phyloP scores from a whole-genome alignment of 2,888 invertebrate genomes.

The Drosophila stalkeri region DNA sequence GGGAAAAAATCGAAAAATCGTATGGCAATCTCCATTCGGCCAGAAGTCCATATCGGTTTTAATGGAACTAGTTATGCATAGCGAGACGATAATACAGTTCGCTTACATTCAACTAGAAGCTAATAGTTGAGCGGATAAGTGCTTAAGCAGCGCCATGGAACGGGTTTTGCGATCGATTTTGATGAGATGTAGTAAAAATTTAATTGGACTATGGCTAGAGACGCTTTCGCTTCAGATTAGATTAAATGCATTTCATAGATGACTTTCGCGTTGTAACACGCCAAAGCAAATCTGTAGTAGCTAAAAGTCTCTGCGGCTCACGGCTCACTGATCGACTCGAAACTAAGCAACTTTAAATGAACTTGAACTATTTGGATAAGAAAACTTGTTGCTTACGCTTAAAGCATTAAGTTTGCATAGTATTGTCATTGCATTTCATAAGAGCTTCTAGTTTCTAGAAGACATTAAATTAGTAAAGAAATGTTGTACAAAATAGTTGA shows the following conservation, averaged over 20 bases:
- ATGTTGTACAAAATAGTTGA: not conserved
- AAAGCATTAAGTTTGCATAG: too few relatives aligned
- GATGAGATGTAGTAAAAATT: slow-evolving; percentile 35
- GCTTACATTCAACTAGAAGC: slow-evolving; percentile 36
- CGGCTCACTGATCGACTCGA: not conserved
- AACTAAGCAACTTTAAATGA: not conserved
- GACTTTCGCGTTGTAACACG: not conserved
- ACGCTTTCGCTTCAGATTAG: slow-evolving; percentile 35
- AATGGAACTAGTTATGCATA: slow-evolving; percentile 50
- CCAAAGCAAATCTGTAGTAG: not conserved
- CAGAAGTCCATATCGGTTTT: slow-evolving; percentile 30
- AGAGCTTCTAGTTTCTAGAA: not conserved
- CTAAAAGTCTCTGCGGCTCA: not conserved
- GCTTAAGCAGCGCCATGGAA: slow-evolving; percentile 18
- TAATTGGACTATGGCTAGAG: slow-evolving; percentile 50
- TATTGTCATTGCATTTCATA: too few relatives aligned
- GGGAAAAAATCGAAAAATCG: slow-evolving; percentile 22
- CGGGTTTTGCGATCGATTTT: slow-evolving; percentile 38
- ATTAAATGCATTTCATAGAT: slow-evolving; percentile 21
- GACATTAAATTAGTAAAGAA: too few relatives aligned
- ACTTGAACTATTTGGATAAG: not conserved
- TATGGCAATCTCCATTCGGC: not conserved
- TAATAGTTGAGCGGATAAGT: slow-evolving; percentile 14
- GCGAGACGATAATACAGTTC: slow-evolving; percentile 35
- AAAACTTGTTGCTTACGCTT: not conserved